Base-by-base conservation (phyloP, 1,140 invertebrate species). In the Drosophila guanche region DNA sequence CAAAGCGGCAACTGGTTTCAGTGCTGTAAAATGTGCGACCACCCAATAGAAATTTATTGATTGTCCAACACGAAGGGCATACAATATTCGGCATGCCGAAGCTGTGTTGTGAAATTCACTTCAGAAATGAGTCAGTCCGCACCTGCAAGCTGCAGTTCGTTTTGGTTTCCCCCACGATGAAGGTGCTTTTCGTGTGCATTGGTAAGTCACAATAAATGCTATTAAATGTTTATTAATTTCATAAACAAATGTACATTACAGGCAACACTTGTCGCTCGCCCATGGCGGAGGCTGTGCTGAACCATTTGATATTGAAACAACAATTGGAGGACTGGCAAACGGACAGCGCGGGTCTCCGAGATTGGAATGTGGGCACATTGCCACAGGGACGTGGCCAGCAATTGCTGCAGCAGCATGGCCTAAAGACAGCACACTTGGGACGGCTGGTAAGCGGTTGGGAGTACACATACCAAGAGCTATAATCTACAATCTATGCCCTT, bases 251-350 rank as follows among this genome's bases (percentile, higher is more conserved):
- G 2, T 8, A 8, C n/a, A n/a, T 16, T 8, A 22, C 8, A 93
- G 97, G 97, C 8, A 98, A 98, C 81, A 98, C 98, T 70, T 99
- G 97, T 89, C 94, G 97, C n/a, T 98, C 97, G 10, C 97, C 98
- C 12, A 98, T 98, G 80, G 97, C 97, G 14, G 97, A 98, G 92
- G 97, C 96, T 6, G 95, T 98, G 0, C 97, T 98, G 91, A 89
- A 93, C 29, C 93, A 97, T 80, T 88, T 94, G 7, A 92, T 96
- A 0, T 93, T 94, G 65, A 93, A 96, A 74, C 91, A 92, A 57
- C 93, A 93, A 45, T 74, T 95, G 59, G 3, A 37, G 5, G 72
- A 94, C 75, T 99, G 97, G 97, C 92, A 94, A 51, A 95, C 97
- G 5, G 97, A 99, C 83, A 98, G 97, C 92, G 97, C 97, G 5